Base-by-base conservation (phyloP, 2,888 invertebrate species). In the Osmoderma eremita region DNA sequence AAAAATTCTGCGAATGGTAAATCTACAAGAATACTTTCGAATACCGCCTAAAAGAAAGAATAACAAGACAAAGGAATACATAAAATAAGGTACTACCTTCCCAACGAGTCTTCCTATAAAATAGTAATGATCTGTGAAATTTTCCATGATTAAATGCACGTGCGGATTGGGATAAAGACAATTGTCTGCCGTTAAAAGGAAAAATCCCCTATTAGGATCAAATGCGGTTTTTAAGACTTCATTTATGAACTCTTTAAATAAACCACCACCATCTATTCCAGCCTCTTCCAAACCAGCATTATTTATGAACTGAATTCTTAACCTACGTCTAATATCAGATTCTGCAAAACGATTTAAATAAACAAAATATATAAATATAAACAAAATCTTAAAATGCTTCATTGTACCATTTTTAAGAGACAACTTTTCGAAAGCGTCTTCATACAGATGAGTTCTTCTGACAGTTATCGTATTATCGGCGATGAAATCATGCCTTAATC, bases 191-290 rank as follows among this genome's bases (percentile, higher is more conserved):
- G 97, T 97, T 36, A 95, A 82, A 67, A 87, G 84, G 80, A 97
- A 97, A 79, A 98, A 91, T 0, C 98, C 98, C 63, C 98, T 86
- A 81, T 97, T 97, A 0, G 98, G 97, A 84, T 98, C 97, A 79
- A 98, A 98, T 0, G 94, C 94, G 0, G 97, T 95, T 86, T 95
- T 96, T 24, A 98, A 86, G 8, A 98, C 85, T 81, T 98, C 97
- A 0, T 93, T 92, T 2, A 98, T 85, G 80, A 98, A 98, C 81
- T 99, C 99, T 51, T 98, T 87, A 79, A 97, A 97, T 12, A 99
- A 88, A 0, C 98, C 98, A 1, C 98, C 98, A 1, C 98, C 98
- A 80, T 99, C 99, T 1, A 98, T 94, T 0, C 98, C 99, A 0
- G 95, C 95, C 81, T 99, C 98, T 75, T 95, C 94, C 12, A 95